Percentiles rank a stretch among this genome's conserved stretches.
These are phyloP conservation scores for Atrichornis clamosus DNA, from an alignment of 2,113 vertebrate species.

Conservation along the genomic window DNA sequence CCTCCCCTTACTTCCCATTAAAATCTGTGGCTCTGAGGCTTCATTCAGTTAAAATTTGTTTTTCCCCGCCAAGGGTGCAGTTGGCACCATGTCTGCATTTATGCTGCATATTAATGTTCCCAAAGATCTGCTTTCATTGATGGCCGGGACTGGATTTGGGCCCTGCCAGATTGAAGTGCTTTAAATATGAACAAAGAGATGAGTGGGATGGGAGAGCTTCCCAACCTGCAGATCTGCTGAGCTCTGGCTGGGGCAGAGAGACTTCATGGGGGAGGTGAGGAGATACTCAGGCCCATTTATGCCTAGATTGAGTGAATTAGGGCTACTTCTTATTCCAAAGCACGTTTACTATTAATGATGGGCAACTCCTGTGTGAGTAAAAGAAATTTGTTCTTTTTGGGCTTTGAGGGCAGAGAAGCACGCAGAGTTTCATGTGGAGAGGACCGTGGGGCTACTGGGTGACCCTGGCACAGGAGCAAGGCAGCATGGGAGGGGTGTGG, in stretches of 20 bases:
- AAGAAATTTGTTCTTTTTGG: not conserved
- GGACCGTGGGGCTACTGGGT: rapidly evolving
- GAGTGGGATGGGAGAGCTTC: not conserved
- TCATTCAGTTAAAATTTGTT: not conserved
- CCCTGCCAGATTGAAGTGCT: not conserved
- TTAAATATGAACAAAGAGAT: not conserved
- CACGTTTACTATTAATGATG: not conserved
- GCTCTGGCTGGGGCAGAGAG: not conserved
- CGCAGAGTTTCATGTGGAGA: not conserved
- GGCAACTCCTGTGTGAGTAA: not conserved
- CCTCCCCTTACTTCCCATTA: not conserved
- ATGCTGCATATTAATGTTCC: not conserved
- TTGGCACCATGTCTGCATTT: not conserved
- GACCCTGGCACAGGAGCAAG: rapidly evolving
- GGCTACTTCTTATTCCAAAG: not conserved
- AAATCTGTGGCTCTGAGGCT: not conserved
- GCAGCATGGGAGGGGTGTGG: not conserved
- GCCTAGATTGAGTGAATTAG: not conserved
- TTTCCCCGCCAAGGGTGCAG: not conserved
- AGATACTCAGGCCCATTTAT: not conserved
- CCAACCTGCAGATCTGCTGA: not conserved
- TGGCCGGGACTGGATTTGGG: not conserved
- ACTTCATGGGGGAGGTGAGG: rapidly evolving
- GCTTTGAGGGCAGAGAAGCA: not conserved
- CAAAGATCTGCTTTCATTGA: not conserved